Percentiles rank a stretch among this genome's conserved stretches.
Evolutionary conservation across 2,888 invertebrate species (phyloP).

Genomic region (Chymomyza amoena): DNA sequence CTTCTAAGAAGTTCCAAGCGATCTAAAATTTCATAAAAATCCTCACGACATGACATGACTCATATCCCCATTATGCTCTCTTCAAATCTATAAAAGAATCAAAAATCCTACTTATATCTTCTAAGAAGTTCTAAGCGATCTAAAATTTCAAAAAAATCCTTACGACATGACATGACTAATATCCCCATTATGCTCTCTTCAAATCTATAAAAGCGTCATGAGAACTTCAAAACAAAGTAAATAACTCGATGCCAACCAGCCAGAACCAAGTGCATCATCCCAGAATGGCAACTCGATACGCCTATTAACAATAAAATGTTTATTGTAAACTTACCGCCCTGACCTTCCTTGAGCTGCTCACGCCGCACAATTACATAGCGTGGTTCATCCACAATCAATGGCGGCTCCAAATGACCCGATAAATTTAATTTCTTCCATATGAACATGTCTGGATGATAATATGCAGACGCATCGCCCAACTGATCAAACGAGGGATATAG

Average conservation of each 20-base stretch:
- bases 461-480: constrained; percentile 47
- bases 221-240: too few relatives aligned
- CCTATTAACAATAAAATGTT: constrained; percentile 28
- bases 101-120: too few relatives aligned
- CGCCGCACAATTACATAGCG: constrained; percentile 73
- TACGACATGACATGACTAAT: too few relatives aligned
- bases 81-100: too few relatives aligned
- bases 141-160: too few relatives aligned
- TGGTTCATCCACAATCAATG: constrained; percentile 76
- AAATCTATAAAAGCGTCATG: too few relatives aligned
- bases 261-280: neutral
- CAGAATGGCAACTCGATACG: constrained; percentile 27
- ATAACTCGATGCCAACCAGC: constrained; percentile 33
- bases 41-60: too few relatives aligned
- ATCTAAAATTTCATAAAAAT: too few relatives aligned
- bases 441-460: constrained; percentile 69
- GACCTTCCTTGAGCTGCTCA: constrained; percentile 53
- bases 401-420: constrained; percentile 75
- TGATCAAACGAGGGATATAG: constrained; percentile 60
- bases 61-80: too few relatives aligned
- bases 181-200: too few relatives aligned
- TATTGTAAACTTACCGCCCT: constrained; percentile 54
- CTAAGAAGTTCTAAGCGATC: too few relatives aligned
- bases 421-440: constrained; percentile 75
- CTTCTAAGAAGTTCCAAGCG: too few relatives aligned